Evolutionary conservation across 1,140 invertebrate species (phyloP).

Genomic region (Eurytemora carolleeae): DNA sequence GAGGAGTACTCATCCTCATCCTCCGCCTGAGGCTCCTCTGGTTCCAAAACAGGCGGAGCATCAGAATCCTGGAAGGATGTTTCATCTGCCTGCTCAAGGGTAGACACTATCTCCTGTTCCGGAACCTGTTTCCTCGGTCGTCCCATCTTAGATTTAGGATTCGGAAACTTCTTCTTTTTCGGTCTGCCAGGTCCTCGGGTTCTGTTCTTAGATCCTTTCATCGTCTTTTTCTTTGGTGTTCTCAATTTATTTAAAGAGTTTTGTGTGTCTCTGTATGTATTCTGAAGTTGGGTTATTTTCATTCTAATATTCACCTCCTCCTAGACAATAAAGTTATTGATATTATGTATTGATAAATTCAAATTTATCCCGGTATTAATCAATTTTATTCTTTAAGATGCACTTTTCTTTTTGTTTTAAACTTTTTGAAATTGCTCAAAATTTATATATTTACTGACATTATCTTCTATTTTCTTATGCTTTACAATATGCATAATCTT

Average conservation of each 20-base stretch:
- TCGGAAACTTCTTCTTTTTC: constrained; percentile 5
- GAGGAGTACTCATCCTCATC: background rate
- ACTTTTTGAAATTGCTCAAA: too few relatives aligned
- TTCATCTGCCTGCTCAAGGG: background rate
- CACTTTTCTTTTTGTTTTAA: too few relatives aligned
- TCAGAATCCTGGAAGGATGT: background rate
- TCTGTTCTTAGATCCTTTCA: background rate
- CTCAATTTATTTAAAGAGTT: background rate
- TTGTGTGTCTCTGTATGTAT: constrained; percentile 12
- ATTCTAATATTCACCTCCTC: constrained; percentile 7
- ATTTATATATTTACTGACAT: too few relatives aligned
- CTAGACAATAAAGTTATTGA: too few relatives aligned
- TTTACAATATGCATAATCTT: too few relatives aligned
- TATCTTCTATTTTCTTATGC: too few relatives aligned
- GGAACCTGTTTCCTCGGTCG: background rate
- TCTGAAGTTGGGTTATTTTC: constrained; percentile 6
- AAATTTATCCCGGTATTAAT: too few relatives aligned
- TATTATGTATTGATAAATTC: too few relatives aligned
- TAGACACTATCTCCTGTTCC: too few relatives aligned
- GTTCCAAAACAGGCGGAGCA: constrained; percentile 1
- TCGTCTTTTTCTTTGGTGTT: constrained; percentile 4
- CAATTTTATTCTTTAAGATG: too few relatives aligned
- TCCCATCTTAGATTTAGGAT: background rate
- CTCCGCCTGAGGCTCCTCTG: background rate
- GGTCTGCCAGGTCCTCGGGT: constrained; percentile 1